phyloP scores from a whole-genome alignment of 2,888 invertebrate genomes.

The Clusia tigrina region DNA sequence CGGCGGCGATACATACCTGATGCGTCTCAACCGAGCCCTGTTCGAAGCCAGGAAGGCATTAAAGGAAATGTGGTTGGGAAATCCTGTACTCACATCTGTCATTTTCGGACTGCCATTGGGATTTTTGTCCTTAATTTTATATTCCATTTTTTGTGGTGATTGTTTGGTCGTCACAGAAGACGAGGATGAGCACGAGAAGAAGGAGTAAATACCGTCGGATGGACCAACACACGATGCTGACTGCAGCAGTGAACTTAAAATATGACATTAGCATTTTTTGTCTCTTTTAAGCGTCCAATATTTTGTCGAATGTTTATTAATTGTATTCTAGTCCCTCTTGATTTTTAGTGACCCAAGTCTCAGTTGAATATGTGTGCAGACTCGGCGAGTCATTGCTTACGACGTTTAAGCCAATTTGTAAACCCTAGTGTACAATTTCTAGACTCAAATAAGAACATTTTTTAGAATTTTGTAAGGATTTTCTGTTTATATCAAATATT shows the following conservation, averaged over 20 bases:
- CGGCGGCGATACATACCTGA: constrained; percentile 83
- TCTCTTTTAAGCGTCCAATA: neutral
- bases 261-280: too few relatives aligned
- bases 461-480: too few relatives aligned
- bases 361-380: too few relatives aligned
- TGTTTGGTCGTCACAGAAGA: constrained; percentile 91
- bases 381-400: too few relatives aligned
- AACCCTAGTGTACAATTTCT: too few relatives aligned
- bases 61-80: constrained; percentile 88
- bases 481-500: too few relatives aligned
- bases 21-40: constrained; percentile 79
- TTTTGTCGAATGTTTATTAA: neutral
- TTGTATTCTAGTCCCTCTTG: neutral
- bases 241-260: neutral
- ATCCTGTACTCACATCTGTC: constrained; percentile 91
- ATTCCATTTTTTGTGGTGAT: constrained; percentile 95
- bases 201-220: constrained; percentile 56
- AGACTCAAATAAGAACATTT: too few relatives aligned
- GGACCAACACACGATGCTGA: neutral
- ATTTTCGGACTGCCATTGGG: constrained; percentile 94
- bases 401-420: too few relatives aligned
- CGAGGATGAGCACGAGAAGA: constrained; percentile 65
- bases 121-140: constrained; percentile 92
- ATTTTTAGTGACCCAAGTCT: too few relatives aligned
- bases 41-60: constrained; percentile 85